Evolutionary conservation across 2,113 vertebrate genomes (phyloP).

Genomic region (Chascanopsetta lugubris): DNA sequence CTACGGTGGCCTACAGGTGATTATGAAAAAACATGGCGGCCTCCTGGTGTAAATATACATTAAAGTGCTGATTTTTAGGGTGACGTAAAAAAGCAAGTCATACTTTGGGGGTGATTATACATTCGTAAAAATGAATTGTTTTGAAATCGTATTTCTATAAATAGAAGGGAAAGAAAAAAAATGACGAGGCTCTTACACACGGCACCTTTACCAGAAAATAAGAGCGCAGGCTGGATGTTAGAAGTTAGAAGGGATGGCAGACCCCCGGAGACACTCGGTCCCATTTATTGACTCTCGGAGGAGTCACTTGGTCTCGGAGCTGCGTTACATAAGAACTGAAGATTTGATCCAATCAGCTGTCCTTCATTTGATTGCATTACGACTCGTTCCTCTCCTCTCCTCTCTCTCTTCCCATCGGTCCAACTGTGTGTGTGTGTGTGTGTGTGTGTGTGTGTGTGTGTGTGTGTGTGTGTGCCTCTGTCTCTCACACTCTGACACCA

Average conservation of each 20-base stretch:
- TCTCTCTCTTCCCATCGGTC: not conserved
- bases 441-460: too few species aligned
- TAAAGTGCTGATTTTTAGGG: too few species aligned
- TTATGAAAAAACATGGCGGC: too few species aligned
- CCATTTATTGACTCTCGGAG: conserved; percentile 31
- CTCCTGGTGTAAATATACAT: too few species aligned
- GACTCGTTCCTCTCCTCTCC: conserved; percentile 1
- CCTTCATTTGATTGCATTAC: conserved; percentile 3
- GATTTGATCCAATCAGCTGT: conserved; percentile 2
- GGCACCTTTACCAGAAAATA: conserved; percentile 65
- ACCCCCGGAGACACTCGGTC: conserved; percentile 39
- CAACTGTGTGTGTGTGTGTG: too few species aligned
- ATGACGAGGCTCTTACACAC: too few species aligned
- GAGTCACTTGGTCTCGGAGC: not conserved
- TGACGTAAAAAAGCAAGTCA: too few species aligned
- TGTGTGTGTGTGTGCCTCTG: conserved; percentile 11
- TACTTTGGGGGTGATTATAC: too few species aligned
- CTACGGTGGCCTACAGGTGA: too few species aligned
- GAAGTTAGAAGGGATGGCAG: conserved; percentile 42
- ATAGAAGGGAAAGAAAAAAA: too few species aligned
- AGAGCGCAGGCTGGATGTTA: conserved; percentile 47
- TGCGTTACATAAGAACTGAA: not conserved
- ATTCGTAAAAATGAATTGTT: too few species aligned
- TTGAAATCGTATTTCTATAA: too few species aligned
- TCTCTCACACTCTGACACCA: conserved; percentile 8